Evolutionary conservation across 2,888 invertebrate species (phyloP).

Genomic region (Oscheius sp.): DNA sequence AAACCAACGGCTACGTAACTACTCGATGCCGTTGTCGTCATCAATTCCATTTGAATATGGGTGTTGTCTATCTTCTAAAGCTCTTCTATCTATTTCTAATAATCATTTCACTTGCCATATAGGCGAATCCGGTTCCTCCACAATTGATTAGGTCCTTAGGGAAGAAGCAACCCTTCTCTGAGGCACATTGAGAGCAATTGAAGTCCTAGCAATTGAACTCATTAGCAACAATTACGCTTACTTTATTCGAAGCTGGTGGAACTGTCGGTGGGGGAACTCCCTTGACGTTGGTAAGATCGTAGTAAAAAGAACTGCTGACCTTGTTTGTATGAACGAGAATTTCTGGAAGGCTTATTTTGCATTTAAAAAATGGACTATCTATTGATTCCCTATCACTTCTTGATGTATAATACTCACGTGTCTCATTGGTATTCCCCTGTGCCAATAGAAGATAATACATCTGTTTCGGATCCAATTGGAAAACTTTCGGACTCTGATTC

Average conservation of each 20-base stretch:
- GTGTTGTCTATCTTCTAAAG: too few species aligned
- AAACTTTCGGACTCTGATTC: slow-evolving; percentile 27
- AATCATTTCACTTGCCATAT: too few species aligned
- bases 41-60: slow-evolving; percentile 18
- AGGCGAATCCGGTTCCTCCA: slow-evolving; percentile 8
- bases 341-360: neutral
- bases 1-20: slow-evolving; percentile 45
- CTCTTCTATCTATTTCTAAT: neutral
- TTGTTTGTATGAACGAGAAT: too few species aligned
- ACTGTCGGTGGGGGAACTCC: too few species aligned
- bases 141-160: neutral
- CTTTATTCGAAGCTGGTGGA: too few species aligned
- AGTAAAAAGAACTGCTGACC: too few species aligned
- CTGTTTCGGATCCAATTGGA: slow-evolving; percentile 33
- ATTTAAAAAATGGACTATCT: too few species aligned
- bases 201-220: too few species aligned
- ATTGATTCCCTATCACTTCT: too few species aligned
- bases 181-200: slow-evolving; percentile 41
- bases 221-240: too few species aligned
- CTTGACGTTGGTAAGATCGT: too few species aligned
- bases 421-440: slow-evolving; percentile 38
- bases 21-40: neutral
- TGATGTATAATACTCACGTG: too few species aligned
- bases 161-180: slow-evolving; percentile 48
- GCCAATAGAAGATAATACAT: slow-evolving; percentile 41